Evolutionary conservation across 37 sponge, comb jelly and placozoan species (phyloP).

Genomic region (Eunapius fragilis): DNA sequence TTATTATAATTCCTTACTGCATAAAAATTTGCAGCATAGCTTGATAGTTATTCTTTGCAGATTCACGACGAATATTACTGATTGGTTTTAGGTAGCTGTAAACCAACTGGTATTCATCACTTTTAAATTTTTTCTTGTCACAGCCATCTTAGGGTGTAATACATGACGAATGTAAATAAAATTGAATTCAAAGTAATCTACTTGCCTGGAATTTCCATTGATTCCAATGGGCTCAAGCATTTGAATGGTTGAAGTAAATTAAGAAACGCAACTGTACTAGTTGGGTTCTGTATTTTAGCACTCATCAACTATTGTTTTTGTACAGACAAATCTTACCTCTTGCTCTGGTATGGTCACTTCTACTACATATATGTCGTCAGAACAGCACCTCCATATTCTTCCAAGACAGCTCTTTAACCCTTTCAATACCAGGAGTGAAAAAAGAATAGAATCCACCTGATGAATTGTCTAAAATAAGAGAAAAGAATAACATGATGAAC

Average conservation of each 20-base stretch:
- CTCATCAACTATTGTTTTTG: too few species aligned
- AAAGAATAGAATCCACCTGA: conserved; percentile 57
- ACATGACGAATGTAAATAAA: background rate
- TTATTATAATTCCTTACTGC: background rate
- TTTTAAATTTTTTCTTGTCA: conserved; percentile 25
- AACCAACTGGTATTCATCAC: conserved; percentile 52
- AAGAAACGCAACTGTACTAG: conserved; percentile 34
- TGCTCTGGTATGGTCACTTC: conserved; percentile 55
- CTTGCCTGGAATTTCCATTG: too few species aligned
- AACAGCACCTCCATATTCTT: conserved; percentile 53
- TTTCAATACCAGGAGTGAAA: conserved; percentile 55
- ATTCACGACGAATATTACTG: too few species aligned
- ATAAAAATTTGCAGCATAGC: too few species aligned
- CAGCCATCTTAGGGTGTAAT: background rate
- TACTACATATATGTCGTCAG: conserved; percentile 43
- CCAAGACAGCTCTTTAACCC: conserved; percentile 52
- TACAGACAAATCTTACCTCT: background rate
- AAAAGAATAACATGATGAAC: background rate
- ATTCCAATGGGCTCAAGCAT: conserved; percentile 27
- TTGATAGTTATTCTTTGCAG: too few species aligned
- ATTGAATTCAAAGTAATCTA: too few species aligned
- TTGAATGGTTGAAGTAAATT: conserved; percentile 35
- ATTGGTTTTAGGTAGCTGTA: conserved; percentile 45
- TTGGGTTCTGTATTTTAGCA: background rate
- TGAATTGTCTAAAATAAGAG: background rate